Conservation (phyloP, 2,113 vertebrate genomes). For the Chloroceryle aenea region DNA sequence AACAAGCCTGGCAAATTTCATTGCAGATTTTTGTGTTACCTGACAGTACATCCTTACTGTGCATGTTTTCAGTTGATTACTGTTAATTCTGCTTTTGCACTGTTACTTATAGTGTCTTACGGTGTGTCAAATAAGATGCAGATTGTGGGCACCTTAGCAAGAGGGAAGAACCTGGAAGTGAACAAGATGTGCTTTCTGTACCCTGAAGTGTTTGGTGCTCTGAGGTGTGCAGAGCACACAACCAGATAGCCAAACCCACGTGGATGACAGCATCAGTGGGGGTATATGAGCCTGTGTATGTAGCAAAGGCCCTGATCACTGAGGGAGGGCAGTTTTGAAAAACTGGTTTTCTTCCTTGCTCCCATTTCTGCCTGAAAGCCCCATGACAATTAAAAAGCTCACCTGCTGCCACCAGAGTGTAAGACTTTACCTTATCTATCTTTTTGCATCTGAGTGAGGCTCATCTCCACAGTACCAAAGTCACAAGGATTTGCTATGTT, state of each 20-base stretch:
- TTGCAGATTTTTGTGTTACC: background rate
- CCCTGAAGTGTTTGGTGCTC: background rate
- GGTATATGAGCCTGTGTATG: background rate
- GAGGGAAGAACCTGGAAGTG: background rate
- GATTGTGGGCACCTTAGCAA: background rate
- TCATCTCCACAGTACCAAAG: background rate
- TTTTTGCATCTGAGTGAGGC: background rate
- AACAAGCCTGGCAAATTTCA: background rate
- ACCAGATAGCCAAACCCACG: background rate
- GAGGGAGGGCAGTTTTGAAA: background rate
- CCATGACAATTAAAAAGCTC: background rate
- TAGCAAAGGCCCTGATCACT: background rate
- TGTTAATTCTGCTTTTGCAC: background rate
- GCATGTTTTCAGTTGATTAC: background rate
- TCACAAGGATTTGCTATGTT: background rate
- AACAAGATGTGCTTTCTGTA: background rate
- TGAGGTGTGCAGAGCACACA: background rate
- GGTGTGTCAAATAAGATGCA: background rate
- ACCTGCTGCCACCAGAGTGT: background rate
- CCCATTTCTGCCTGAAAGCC: background rate
- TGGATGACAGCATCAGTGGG: background rate
- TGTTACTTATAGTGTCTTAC: background rate
- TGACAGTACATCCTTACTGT: background rate
- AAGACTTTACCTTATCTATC: background rate
- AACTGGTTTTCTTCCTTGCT: background rate